A percentile compares a stretch with the other conserved stretches of the same genome.
phyloP scores from a whole-genome alignment of 2,113 vertebrate species.

The Tenebrosternarchus preto region DNA sequence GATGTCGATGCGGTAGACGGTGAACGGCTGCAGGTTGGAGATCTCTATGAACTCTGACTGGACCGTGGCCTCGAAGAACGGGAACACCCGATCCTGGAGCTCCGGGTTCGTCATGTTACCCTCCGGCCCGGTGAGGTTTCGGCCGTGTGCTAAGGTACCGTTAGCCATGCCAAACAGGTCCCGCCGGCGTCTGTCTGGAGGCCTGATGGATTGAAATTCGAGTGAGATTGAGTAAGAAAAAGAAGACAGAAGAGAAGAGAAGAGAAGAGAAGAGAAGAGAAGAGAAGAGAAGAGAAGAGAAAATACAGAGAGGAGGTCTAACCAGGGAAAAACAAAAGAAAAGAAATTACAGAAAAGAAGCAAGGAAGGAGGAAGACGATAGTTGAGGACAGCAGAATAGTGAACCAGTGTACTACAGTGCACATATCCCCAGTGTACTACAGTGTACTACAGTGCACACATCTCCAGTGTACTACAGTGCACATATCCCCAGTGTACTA shows the following conservation, averaged over 20 bases:
- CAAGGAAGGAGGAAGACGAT: neutral
- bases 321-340: neutral
- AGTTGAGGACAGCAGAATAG: neutral
- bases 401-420: neutral
- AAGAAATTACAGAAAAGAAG: neutral
- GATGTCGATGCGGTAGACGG: constrained; percentile 93
- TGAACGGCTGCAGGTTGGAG: constrained; percentile 85
- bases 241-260: neutral
- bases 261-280: neutral
- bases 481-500: too few species aligned
- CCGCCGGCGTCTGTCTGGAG: constrained; percentile 84
- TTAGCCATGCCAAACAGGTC: constrained; percentile 84
- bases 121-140: constrained; percentile 69
- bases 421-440: too few species aligned
- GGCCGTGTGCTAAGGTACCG: constrained; percentile 69
- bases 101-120: constrained; percentile 79
- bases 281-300: neutral
- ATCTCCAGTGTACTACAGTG: too few species aligned
- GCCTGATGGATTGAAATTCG: constrained; percentile 63
- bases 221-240: constrained; percentile 36
- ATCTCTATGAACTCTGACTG: constrained; percentile 85
- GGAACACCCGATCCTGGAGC: constrained; percentile 79
- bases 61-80: constrained; percentile 83
- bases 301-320: neutral
- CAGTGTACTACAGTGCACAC: too few species aligned